Evolutionary conservation across 2,888 invertebrate species (phyloP), one percentile per base, ranked within the genome.

Genomic region (Plusia festucae): DNA sequence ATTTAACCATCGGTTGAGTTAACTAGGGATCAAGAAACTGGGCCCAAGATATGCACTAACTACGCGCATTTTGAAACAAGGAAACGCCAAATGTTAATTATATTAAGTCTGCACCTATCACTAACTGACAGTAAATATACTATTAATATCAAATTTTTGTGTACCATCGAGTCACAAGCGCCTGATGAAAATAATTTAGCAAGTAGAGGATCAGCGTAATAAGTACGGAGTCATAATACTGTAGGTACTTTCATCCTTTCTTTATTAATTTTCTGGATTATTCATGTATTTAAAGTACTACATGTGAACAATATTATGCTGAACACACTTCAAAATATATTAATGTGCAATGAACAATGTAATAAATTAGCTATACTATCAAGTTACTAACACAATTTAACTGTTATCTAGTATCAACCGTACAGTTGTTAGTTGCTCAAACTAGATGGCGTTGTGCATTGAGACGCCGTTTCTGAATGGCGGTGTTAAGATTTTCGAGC

Each of bases 401-500:
- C 16, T 46, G 0, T 2, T 46, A 46, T 5, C n/a, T 0, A 46
- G 16, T 18, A 46, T 8, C 44, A 5, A 46, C 44, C 16, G 2
- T 7, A 46, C 6, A 46, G 46, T 46, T 46, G 6, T 13, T 8
- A 18, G 2, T 16, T 46, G 5, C 15, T 7, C 46, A 16, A 16
- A 18, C 9, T 49, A 49, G 46, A 49, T 49, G 46, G 18, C 46
- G 46, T 16, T 49, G 46, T 46, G 46, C 46, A 46, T 16, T 49
- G 20, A 18, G 46, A 20, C 18, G 18, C 3, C 3, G 9, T 49
- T 49, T 49, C 46, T 49, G 46, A 49, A 49, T 49, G 46, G 46
- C 46, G 46, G 46, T 49, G 40, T 40, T 40, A 40, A 40, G 40
- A 40, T 40, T 40, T n/a, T 40, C 40, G 6, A 7, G 6, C 40